Conservation (phyloP, 2,888 invertebrate genomes). For the Drosophila basisetae region DNA sequence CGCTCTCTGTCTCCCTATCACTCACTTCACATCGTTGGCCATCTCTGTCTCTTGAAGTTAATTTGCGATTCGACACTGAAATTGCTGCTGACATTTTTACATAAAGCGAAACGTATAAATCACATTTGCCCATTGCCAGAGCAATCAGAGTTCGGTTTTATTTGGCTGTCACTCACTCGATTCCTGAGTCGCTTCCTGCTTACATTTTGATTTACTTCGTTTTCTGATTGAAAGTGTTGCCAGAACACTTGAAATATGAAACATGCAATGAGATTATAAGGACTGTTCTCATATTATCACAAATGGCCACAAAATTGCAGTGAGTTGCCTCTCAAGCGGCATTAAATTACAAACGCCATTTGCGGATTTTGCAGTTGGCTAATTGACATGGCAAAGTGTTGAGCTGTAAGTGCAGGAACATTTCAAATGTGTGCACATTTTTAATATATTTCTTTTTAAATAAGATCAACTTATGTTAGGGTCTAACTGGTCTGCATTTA, state of each 20-base stretch:
- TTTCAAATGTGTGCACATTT: background rate
- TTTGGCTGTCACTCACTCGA: background rate
- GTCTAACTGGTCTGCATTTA: background rate
- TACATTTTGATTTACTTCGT: constrained; percentile 34
- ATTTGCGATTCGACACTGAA: constrained; percentile 71
- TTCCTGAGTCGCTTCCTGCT: background rate
- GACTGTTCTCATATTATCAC: constrained; percentile 63
- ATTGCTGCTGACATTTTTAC: constrained; percentile 82
- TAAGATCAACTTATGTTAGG: background rate
- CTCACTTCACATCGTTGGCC: background rate
- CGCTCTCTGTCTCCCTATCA: background rate
- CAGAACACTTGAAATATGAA: constrained; percentile 58
- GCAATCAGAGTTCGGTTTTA: constrained; percentile 73
- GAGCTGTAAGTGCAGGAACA: background rate
- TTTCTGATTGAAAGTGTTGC: constrained; percentile 54
- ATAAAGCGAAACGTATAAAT: constrained; percentile 76
- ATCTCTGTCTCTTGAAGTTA: constrained; percentile 55
- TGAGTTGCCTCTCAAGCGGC: constrained; percentile 24
- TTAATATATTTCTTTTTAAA: background rate
- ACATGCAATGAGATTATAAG: constrained; percentile 56
- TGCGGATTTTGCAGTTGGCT: constrained; percentile 36
- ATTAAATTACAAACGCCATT: constrained; percentile 66
- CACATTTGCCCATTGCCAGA: constrained; percentile 80
- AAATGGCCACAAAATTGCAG: constrained; percentile 70
- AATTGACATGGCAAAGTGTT: constrained; percentile 35